Evolutionary conservation across 2,113 vertebrate species (phyloP), one percentile per base, ranked within the genome.

Genomic region (Rhodinocichla rosea): DNA sequence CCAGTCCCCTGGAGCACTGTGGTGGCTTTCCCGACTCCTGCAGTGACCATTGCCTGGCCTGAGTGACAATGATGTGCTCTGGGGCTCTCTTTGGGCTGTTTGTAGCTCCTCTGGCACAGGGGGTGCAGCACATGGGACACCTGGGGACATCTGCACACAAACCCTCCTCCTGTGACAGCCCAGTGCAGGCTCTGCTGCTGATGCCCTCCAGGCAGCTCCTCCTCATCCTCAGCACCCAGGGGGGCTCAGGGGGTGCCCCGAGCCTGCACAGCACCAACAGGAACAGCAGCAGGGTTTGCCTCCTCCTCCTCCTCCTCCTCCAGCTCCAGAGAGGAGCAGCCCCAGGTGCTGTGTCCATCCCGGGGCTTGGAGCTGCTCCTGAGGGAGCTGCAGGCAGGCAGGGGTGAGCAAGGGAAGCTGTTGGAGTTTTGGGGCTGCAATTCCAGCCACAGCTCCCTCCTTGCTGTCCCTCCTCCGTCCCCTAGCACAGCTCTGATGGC

Each of bases 51-150:
- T 27, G 59, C 71, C 70, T 7, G 3, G 5, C 16, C 42, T 0
- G 2, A n/a, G 71, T 2, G 47, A 20, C 68, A 44, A 1, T 10
- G 5, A 3, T 0, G 1, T 3, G 6, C 22, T 44, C 4, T 7
- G 47, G 8, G 13, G 69, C 13, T 45, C 59, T 57, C 50, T 9
- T 1, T 1, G 0, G 15, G 7, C 8, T 26, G n/a, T 9, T 2
- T 9, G 24, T 0, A 0, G n/a, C 13, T 9, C 23, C 13, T 1
- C 11, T 3, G 2, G 63, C 33, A 42, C 1, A 1, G 28, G 47
- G 0, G 56, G 13, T 4, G 26, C 3, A 3, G 65, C 40, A 20
- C 55, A 1, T 0, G 47, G 77, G 53, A 28, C 68, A 35, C 9
- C 18, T 2, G 24, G 49, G 4, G 73, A 77, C 73, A 28, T 3